Evolutionary conservation across 2,113 vertebrate genomes (phyloP), one percentile per base, ranked within the genome.

Genomic region (Triplophysa rosa): DNA sequence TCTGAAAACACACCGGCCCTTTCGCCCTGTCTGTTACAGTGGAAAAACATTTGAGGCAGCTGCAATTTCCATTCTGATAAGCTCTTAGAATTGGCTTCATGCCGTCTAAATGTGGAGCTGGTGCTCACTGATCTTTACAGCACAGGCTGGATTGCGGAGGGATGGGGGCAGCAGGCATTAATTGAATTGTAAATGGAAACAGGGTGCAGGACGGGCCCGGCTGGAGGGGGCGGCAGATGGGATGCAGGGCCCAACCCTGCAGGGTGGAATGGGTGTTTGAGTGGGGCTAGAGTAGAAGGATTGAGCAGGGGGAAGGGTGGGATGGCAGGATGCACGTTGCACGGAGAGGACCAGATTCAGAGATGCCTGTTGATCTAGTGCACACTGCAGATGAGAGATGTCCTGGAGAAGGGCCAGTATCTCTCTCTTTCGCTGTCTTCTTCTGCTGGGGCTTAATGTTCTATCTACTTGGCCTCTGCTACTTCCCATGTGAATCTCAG

Each of bases 131-230:
- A 65, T 77, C 74, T 77, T 66, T 65, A 77, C 19, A 66, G 61
- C 54, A 16, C 84, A 85, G 66, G 78, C 78, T 85, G 81, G 79
- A 87, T 84, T 83, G 85, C 81, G 71, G 85, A 87, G 89, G 85
- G 88, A 89, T 87, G 87, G 89, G 89, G 87, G 86, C 89, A 88
- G 89, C 89, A 89, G 88, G 86, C 90, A 90, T 92, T 92, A 93
- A 93, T 94, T 94, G 92, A 93, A 94, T 94, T 94, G 93, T 94
- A 93, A 94, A 94, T 94, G 90, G 80, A 87, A 90, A 87, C 23
- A 67, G 75, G 81, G 87, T 86, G 83, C 16, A 59, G 88, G 86
- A 77, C 78, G 80, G 84, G 87, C 65, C 89, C 87, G 67, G 84
- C 89, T 84, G 82, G 84, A 86, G 87, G 80, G 90, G 90, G 87